A percentile compares a stretch with the other conserved stretches of the same genome.
Evolutionary conservation across 2,888 invertebrate genomes (phyloP).

Genomic region (Abscondita cerata): DNA sequence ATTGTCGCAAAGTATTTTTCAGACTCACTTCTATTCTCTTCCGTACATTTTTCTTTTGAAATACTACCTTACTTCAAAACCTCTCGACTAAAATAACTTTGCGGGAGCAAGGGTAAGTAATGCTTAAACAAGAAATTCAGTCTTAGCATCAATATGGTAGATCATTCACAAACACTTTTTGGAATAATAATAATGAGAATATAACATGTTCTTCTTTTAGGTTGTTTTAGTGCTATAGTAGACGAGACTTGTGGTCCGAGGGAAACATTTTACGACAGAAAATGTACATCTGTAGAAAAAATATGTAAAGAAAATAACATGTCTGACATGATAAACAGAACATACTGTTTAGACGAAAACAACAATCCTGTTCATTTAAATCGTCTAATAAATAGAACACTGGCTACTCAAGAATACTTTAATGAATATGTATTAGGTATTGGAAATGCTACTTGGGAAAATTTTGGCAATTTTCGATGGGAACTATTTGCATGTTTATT

Average conservation of each 20-base stretch:
- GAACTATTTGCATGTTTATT: constrained; percentile 81
- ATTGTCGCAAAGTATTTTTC: too few relatives aligned
- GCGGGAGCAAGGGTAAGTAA: too few relatives aligned
- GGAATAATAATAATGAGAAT: too few relatives aligned
- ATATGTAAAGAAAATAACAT: constrained; percentile 61
- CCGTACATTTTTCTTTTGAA: too few relatives aligned
- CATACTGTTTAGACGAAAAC: constrained; percentile 58
- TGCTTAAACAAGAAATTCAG: too few relatives aligned
- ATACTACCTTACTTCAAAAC: too few relatives aligned
- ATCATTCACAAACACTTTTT: background rate
- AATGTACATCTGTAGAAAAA: constrained; percentile 60
- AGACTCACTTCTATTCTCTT: too few relatives aligned
- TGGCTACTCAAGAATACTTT: constrained; percentile 62
- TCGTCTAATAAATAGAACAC: constrained; percentile 61
- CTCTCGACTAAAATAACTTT: too few relatives aligned
- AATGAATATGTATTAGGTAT: constrained; percentile 82
- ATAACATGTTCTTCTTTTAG: constrained; percentile 58
- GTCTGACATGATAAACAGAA: constrained; percentile 56
- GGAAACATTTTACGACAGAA: constrained; percentile 63
- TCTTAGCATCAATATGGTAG: too few relatives aligned
- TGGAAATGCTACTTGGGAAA: constrained; percentile 74
- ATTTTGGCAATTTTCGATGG: constrained; percentile 81
- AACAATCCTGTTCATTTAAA: constrained; percentile 59
- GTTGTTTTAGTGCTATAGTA: constrained; percentile 71
- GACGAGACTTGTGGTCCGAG: constrained; percentile 62